Evolutionary conservation across 2,113 vertebrate genomes (phyloP).

Genomic region (Myxocyprinus asiaticus): DNA sequence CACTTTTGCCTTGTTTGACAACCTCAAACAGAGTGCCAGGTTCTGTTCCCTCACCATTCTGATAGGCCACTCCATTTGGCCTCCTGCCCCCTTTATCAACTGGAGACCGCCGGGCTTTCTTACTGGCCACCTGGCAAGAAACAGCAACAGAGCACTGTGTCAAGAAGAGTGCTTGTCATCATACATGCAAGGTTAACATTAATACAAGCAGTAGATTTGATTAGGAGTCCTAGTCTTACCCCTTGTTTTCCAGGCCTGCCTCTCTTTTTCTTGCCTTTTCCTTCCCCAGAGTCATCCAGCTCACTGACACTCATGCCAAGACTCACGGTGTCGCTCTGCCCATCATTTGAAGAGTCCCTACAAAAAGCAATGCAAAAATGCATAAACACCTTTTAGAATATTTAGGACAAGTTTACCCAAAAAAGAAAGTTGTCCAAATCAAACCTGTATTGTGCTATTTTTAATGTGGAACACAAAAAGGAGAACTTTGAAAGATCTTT

Average conservation of each 20-base stretch:
- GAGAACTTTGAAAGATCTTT: too few species aligned
- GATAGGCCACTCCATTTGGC: constrained; percentile 84
- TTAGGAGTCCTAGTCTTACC: constrained; percentile 70
- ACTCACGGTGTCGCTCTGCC: constrained; percentile 61
- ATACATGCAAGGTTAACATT: not conserved
- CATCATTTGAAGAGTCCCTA: constrained; percentile 89
- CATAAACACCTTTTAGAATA: not conserved
- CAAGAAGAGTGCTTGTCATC: not conserved
- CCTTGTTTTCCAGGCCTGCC: constrained; percentile 86
- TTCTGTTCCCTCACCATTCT: constrained; percentile 85
- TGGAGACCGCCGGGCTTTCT: constrained; percentile 84
- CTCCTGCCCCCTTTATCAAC: constrained; percentile 81
- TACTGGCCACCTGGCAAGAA: constrained; percentile 76
- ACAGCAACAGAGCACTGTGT: not conserved
- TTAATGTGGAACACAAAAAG: too few species aligned
- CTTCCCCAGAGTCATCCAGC: constrained; percentile 81
- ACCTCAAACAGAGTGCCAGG: constrained; percentile 87
- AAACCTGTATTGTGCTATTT: too few species aligned
- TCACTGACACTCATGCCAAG: constrained; percentile 75
- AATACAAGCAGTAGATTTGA: not conserved
- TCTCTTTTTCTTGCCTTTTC: constrained; percentile 88
- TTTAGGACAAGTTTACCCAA: too few species aligned
- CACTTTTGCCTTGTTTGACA: constrained; percentile 87
- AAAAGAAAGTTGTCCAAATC: too few species aligned
- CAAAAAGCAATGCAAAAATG: constrained; percentile 34